Evolutionary conservation across 1,140 invertebrate genomes (phyloP).

Genomic region (Trinorchestia longiramus): DNA sequence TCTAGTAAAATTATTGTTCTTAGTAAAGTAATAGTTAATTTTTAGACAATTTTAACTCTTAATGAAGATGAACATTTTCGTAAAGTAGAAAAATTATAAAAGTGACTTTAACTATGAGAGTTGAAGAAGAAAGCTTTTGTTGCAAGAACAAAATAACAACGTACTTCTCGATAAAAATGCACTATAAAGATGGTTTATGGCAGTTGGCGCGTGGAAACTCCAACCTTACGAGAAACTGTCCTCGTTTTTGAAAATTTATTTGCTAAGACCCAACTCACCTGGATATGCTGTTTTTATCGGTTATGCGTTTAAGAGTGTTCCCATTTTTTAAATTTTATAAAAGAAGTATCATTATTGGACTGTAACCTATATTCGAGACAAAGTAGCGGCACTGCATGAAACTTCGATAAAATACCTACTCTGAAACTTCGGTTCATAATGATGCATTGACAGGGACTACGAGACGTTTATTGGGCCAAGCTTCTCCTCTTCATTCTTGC

Average conservation of each 20-base stretch:
- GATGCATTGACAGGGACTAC: neutral
- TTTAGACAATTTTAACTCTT: no score
- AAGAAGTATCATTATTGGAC: no score
- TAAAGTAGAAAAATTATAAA: no score
- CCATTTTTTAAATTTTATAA: no score
- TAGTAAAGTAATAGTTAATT: no score
- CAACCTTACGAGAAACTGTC: neutral
- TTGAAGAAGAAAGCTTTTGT: neutral
- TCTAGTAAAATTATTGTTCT: no score
- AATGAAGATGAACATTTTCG: no score
- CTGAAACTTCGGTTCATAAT: neutral
- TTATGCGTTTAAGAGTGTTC: no score
- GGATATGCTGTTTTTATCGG: neutral
- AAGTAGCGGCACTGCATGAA: no score
- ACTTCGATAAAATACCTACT: no score
- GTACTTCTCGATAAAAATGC: neutral
- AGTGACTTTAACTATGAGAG: neutral
- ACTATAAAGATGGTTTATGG: neutral
- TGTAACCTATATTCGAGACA: no score
- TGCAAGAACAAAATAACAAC: neutral
- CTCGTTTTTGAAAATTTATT: neutral
- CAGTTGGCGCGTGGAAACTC: neutral
- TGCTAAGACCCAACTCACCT: neutral
- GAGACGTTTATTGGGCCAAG: neutral
- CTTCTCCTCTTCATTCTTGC: neutral